Percentiles rank a stretch among this genome's conserved stretches.
These are phyloP conservation scores for Oncorhynchus clarkii DNA, from an alignment of 2,113 vertebrate genomes.

Conservation along the genomic window DNA sequence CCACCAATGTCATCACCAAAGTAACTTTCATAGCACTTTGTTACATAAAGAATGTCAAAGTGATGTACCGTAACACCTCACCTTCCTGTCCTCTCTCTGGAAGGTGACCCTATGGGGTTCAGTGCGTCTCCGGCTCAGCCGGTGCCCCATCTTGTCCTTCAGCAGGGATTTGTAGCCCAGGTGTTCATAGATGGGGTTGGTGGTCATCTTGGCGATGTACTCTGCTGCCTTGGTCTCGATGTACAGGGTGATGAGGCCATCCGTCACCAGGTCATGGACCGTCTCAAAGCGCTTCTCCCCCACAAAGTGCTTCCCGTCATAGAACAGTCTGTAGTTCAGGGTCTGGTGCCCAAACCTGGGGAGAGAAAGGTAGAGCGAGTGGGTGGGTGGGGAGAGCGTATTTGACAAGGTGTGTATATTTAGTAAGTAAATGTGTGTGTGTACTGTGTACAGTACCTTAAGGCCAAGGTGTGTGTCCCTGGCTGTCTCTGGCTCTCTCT, in stretches of 20 bases:
- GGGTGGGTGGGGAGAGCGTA: background rate
- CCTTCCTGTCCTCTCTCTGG: slow-evolving; percentile 83
- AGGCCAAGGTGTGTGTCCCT: slow-evolving; percentile 91
- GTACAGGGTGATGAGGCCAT: slow-evolving; percentile 95
- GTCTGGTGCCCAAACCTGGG: slow-evolving; percentile 92
- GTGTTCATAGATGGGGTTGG: slow-evolving; percentile 96
- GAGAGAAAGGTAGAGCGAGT: background rate
- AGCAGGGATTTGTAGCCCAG: slow-evolving; percentile 92
- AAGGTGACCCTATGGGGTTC: slow-evolving; percentile 85
- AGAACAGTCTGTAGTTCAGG: slow-evolving; percentile 95
- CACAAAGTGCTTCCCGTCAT: slow-evolving; percentile 97
- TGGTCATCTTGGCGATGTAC: slow-evolving; percentile 98
- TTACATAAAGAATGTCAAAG: background rate
- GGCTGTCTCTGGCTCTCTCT: slow-evolving; percentile 96
- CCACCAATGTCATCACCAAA: too few species aligned
- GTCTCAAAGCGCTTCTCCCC: slow-evolving; percentile 98
- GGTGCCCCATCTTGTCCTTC: slow-evolving; percentile 87
- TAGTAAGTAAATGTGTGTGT: background rate
- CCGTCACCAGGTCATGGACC: slow-evolving; percentile 93
- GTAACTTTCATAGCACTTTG: too few species aligned
- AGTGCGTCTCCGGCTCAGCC: slow-evolving; percentile 80
- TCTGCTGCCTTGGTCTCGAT: slow-evolving; percentile 97
- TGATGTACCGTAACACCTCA: slow-evolving; percentile 55
- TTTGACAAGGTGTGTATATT: too few species aligned
- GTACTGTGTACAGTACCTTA: slow-evolving; percentile 82